Evolutionary conservation across 92 coral and sea anemone genomes (phyloP).

Genomic region (Montipora capitata): DNA sequence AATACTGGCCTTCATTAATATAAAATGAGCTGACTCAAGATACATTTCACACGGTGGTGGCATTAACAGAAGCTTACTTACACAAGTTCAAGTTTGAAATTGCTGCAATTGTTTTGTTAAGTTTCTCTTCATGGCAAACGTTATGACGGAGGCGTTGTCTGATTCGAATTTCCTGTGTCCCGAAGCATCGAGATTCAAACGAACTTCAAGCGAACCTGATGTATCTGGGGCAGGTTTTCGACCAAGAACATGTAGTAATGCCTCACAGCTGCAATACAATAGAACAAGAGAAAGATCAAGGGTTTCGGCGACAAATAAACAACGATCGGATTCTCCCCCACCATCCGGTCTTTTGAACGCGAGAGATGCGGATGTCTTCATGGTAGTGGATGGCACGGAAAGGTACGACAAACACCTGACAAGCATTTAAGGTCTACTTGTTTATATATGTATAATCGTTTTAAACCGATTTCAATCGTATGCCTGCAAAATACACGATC

Average conservation of each 20-base stretch:
- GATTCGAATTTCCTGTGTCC: slow-evolving; percentile 60
- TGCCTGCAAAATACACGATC: background rate
- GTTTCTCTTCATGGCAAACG: background rate
- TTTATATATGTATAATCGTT: background rate
- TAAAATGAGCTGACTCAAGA: slow-evolving; percentile 30
- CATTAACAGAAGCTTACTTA: slow-evolving; percentile 3
- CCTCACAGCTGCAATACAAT: slow-evolving; percentile 58
- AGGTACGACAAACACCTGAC: too few species aligned
- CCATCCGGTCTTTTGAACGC: slow-evolving; percentile 20
- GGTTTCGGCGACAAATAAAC: slow-evolving; percentile 41
- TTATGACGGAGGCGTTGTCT: slow-evolving; percentile 36
- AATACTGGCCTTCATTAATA: slow-evolving; percentile 51
- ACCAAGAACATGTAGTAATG: slow-evolving; percentile 79
- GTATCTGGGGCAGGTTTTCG: slow-evolving; percentile 59
- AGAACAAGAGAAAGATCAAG: slow-evolving; percentile 37
- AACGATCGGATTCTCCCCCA: slow-evolving; percentile 21
- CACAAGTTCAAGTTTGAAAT: background rate
- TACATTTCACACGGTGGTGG: slow-evolving; percentile 25
- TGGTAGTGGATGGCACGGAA: slow-evolving; percentile 56
- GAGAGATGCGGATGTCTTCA: slow-evolving; percentile 44
- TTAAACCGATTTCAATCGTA: slow-evolving; percentile 11
- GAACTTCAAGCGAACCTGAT: slow-evolving; percentile 90
- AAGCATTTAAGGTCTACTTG: too few species aligned
- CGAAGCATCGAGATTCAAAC: slow-evolving; percentile 52
- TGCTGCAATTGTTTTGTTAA: background rate